Evolutionary conservation across 2,888 invertebrate genomes (phyloP).

Genomic region (Autographa pulchrina): DNA sequence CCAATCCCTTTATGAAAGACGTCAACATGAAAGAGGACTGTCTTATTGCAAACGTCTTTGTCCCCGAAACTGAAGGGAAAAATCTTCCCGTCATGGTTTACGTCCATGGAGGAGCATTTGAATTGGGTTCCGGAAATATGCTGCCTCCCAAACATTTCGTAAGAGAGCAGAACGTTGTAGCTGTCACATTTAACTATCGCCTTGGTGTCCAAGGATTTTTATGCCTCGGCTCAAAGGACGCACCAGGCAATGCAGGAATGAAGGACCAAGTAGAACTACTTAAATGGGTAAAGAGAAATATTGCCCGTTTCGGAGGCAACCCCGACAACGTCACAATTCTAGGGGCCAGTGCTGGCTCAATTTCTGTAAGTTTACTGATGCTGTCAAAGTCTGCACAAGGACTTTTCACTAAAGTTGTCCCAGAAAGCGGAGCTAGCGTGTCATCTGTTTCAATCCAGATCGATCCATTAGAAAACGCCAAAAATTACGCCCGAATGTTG

Average conservation of each 20-base stretch:
- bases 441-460: constrained; percentile 58
- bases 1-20: constrained; percentile 5
- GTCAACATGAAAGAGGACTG: constrained; percentile 69
- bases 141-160: constrained; percentile 45
- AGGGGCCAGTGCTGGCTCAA: constrained; percentile 68
- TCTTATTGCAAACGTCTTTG: constrained; percentile 74
- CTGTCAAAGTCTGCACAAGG: constrained; percentile 63
- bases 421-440: constrained; percentile 66
- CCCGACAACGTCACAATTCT: constrained; percentile 67
- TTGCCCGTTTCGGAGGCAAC: constrained; percentile 69
- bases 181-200: constrained; percentile 66
- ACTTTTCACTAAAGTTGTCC: constrained; percentile 69
- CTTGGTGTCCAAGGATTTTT: constrained; percentile 65
- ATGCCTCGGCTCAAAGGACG: constrained; percentile 63
- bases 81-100: constrained; percentile 64
- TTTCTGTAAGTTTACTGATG: constrained; percentile 63
- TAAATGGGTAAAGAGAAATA: constrained; percentile 69
- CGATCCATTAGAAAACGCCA: constrained; percentile 69
- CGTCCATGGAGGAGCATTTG: constrained; percentile 68
- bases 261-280: constrained; percentile 70
- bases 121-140: constrained; percentile 58
- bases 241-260: constrained; percentile 71
- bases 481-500: constrained; percentile 59
- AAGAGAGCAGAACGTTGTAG: constrained; percentile 57
- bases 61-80: constrained; percentile 68